A percentile compares a stretch with the other conserved stretches of the same genome.
phyloP scores from a whole-genome alignment of 2,797 vertebrate genomes.

The Aythya fuligula region DNA sequence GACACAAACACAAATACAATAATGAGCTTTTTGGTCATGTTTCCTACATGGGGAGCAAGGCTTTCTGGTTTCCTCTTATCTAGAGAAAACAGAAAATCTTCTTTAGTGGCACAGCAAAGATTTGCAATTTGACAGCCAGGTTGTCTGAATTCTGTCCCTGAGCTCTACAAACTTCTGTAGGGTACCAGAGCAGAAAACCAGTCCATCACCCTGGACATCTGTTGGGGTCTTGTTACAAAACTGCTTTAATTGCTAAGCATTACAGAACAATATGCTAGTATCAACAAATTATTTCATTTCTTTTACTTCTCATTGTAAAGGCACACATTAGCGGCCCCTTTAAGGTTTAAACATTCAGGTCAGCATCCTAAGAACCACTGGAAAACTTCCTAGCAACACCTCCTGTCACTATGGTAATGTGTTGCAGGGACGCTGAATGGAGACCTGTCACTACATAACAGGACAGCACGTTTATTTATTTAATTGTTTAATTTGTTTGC shows the following conservation, averaged over 20 bases:
- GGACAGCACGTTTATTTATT: no score
- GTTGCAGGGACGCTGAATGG: neutral
- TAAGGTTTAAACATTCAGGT: neutral
- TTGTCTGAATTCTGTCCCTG: neutral
- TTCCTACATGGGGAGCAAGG: neutral
- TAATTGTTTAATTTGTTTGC: neutral
- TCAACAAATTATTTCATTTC: neutral
- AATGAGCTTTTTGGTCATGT: neutral
- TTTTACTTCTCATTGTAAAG: neutral
- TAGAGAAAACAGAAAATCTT: neutral
- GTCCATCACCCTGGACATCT: neutral
- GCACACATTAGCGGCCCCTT: accelerated
- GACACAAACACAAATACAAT: neutral
- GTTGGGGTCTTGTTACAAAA: neutral
- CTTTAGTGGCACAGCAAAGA: neutral
- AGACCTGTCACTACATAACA: neutral
- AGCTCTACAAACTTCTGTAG: neutral
- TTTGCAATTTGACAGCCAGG: neutral
- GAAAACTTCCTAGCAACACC: neutral
- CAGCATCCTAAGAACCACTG: neutral
- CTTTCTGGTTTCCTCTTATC: neutral
- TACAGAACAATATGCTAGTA: neutral
- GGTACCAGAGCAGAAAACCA: neutral
- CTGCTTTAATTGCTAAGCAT: neutral
- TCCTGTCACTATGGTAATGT: neutral